phyloP scores from a whole-genome alignment of 92 coral and sea anemone genomes.

The Desmophyllum pertusum region DNA sequence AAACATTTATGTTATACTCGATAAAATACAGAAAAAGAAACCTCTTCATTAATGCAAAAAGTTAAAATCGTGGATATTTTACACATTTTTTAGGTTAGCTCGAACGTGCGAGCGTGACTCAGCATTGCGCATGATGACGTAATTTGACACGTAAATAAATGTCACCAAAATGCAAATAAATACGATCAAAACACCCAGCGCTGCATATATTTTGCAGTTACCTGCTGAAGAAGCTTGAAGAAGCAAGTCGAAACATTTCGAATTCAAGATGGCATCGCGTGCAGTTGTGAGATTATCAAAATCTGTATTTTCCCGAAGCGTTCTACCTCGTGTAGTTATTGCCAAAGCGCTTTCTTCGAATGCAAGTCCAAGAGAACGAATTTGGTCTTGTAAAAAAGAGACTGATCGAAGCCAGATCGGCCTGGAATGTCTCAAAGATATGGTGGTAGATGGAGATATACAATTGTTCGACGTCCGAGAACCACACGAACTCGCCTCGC shows the following conservation, averaged over 20 bases:
- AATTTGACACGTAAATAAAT: conserved; percentile 14
- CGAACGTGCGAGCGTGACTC: neutral
- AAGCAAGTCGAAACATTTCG: neutral
- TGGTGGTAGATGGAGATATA: conserved; percentile 52
- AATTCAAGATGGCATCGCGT: conserved; percentile 31
- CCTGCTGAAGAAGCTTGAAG: neutral
- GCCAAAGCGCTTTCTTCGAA: conserved; percentile 18
- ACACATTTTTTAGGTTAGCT: neutral
- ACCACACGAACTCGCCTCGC: conserved; percentile 63
- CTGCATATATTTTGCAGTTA: neutral
- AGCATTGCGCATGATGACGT: neutral
- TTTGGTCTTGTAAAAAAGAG: conserved; percentile 48
- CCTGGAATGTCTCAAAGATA: conserved; percentile 61
- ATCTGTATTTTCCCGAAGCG: conserved; percentile 16
- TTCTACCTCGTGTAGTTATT: neutral
- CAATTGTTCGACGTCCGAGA: conserved; percentile 83
- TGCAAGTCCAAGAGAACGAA: conserved; percentile 30
- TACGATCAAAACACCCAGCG: neutral
- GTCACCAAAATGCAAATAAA: neutral
- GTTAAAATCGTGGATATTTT: neutral
- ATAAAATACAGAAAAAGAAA: neutral
- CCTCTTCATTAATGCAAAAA: neutral
- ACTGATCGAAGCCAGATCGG: conserved; percentile 25
- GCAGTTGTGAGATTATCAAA: conserved; percentile 30
- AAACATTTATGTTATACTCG: neutral